Percentiles rank a stretch among this genome's conserved stretches.
Evolutionary conservation across 2,888 invertebrate genomes (phyloP).

Genomic region (Leucophenga maculata): DNA sequence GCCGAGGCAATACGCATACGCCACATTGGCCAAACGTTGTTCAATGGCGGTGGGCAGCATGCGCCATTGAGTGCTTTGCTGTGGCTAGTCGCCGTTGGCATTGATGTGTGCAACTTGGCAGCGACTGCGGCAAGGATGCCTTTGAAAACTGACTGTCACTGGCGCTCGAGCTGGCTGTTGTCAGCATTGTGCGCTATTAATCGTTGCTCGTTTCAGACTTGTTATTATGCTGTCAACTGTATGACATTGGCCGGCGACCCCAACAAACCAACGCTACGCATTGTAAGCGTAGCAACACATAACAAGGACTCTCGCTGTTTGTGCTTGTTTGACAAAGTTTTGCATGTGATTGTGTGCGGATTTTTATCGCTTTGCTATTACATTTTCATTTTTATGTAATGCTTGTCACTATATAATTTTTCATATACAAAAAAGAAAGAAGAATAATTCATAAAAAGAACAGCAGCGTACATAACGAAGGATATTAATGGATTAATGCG

Average conservation of each 20-base stretch:
- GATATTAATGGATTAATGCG: conserved; percentile 50
- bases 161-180: background rate
- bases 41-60: background rate
- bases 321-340: background rate
- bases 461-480: background rate
- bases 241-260: background rate
- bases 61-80: background rate
- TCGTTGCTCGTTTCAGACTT: conserved; percentile 21
- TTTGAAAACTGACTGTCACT: too few species aligned
- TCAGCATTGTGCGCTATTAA: conserved; percentile 22
- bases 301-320: background rate
- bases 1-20: conserved; percentile 46
- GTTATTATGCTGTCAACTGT: conserved; percentile 21
- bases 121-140: background rate
- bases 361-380: conserved; percentile 7
- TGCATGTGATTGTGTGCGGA: background rate
- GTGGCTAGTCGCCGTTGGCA: too few species aligned
- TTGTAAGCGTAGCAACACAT: too few species aligned
- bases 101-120: background rate
- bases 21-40: conserved; percentile 44
- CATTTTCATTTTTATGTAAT: conserved; percentile 19
- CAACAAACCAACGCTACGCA: background rate
- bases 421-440: background rate
- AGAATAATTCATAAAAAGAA: background rate
- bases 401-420: conserved; percentile 11